Percentiles rank a stretch among this genome's conserved stretches.
Conservation (phyloP, 2,888 invertebrate species). For the Hydrotaea diabolus region DNA sequence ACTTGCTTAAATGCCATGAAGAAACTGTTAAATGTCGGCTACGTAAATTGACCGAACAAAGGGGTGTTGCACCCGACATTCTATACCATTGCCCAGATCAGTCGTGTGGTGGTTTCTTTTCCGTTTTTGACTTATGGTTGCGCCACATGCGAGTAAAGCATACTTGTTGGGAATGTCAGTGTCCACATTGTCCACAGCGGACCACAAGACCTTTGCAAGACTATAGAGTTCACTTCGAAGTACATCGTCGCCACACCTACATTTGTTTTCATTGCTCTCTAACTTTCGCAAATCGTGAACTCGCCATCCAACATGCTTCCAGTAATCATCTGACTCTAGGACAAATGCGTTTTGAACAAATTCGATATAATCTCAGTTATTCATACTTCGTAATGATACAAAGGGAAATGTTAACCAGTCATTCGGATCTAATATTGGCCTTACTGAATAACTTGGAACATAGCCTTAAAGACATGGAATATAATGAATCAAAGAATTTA, state of each 20-base stretch:
- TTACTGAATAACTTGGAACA: constrained; percentile 52
- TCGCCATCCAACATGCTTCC: constrained; percentile 45
- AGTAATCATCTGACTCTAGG: constrained; percentile 29
- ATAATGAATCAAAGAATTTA: constrained; percentile 43
- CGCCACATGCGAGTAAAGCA: constrained; percentile 69
- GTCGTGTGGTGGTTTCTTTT: constrained; percentile 70
- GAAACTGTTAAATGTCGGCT: constrained; percentile 58
- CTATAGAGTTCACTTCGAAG: constrained; percentile 65
- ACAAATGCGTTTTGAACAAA: constrained; percentile 56
- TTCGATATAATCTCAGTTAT: constrained; percentile 59
- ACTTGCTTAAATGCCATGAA: constrained; percentile 54
- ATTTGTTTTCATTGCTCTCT: constrained; percentile 66
- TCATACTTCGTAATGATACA: constrained; percentile 62
- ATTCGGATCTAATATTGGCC: constrained; percentile 53
- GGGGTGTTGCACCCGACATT: constrained; percentile 65
- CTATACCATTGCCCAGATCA: constrained; percentile 68
- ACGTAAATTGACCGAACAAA: constrained; percentile 62
- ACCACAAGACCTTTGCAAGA: constrained; percentile 34
- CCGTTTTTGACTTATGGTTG: constrained; percentile 68
- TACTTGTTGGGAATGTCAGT: constrained; percentile 56
- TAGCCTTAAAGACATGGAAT: constrained; percentile 56
- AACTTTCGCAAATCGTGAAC: constrained; percentile 47
- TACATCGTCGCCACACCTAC: constrained; percentile 66
- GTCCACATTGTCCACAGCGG: constrained; percentile 67
- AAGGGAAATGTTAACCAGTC: constrained; percentile 32